phyloP scores from a whole-genome alignment of 2,113 vertebrate species.

The Ursus arctos region DNA sequence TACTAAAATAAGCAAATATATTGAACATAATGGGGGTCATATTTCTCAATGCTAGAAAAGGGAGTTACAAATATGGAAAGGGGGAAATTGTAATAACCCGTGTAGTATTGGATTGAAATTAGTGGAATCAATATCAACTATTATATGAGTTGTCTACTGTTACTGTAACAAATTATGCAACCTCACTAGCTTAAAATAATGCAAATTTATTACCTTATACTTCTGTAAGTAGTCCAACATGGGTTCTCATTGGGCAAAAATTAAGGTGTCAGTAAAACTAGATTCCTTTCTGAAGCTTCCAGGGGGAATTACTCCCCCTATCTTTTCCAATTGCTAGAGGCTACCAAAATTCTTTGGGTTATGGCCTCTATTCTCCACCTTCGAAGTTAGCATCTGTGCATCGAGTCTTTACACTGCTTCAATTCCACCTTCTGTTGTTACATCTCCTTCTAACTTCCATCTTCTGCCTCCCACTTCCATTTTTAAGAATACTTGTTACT shows the following conservation, averaged over 20 bases:
- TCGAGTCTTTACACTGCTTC: not conserved
- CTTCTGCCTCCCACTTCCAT: not conserved
- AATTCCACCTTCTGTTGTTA: not conserved
- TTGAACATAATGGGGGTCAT: not conserved
- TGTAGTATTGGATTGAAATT: not conserved
- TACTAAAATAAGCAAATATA: not conserved
- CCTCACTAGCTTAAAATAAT: not conserved
- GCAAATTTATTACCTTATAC: not conserved
- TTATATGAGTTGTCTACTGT: not conserved
- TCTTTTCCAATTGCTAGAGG: not conserved
- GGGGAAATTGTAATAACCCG: not conserved
- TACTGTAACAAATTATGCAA: not conserved
- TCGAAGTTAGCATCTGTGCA: not conserved
- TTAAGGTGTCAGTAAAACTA: not conserved
- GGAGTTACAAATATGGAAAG: not conserved
- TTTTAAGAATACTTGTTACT: not conserved
- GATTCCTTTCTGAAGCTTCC: not conserved
- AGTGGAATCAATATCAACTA: not conserved
- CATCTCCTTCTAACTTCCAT: not conserved
- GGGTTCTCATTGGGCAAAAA: not conserved
- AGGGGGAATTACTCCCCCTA: not conserved
- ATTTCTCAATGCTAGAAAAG: not conserved
- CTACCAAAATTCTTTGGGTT: no score
- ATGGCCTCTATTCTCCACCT: not conserved
- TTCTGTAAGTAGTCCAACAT: not conserved